phyloP scores from a whole-genome alignment of 2,113 vertebrate species.

The Poeciliopsis occidentalis region DNA sequence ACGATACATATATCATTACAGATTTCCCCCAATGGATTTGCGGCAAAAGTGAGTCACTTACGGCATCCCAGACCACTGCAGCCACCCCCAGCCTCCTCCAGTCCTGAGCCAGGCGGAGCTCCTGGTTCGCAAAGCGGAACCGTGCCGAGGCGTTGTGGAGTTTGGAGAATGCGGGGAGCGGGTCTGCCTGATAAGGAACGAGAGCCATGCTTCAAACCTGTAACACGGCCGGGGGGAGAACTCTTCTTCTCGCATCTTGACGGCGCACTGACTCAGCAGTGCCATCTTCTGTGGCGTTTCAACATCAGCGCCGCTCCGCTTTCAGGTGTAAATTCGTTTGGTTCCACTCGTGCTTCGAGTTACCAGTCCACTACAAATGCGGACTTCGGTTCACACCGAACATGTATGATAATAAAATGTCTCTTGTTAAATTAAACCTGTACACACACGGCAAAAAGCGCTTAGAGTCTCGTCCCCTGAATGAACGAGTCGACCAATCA shows the following conservation, averaged over 20 bases:
- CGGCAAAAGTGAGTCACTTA: constrained; percentile 64
- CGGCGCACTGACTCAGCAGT: neutral
- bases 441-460: fast-evolving
- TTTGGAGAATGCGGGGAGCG: constrained; percentile 78
- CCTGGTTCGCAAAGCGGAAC: constrained; percentile 84
- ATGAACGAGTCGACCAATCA: constrained; percentile 29
- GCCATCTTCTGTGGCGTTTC: constrained; percentile 19
- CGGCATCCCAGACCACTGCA: constrained; percentile 96
- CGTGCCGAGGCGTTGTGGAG: constrained; percentile 84
- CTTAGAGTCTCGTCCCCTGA: fast-evolving
- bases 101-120: constrained; percentile 86
- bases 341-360: neutral
- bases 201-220: constrained; percentile 83
- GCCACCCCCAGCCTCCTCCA: constrained; percentile 92
- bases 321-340: neutral
- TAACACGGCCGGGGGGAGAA: neutral
- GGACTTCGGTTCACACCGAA: neutral
- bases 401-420: neutral
- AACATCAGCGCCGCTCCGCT: neutral
- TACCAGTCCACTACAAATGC: neutral
- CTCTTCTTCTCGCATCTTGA: constrained; percentile 9
- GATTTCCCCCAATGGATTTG: neutral
- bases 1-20: neutral
- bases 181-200: constrained; percentile 84
- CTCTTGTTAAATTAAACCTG: too few relatives aligned